phyloP scores from a whole-genome alignment of 2,113 vertebrate species.

The Cynocephalus volans region DNA sequence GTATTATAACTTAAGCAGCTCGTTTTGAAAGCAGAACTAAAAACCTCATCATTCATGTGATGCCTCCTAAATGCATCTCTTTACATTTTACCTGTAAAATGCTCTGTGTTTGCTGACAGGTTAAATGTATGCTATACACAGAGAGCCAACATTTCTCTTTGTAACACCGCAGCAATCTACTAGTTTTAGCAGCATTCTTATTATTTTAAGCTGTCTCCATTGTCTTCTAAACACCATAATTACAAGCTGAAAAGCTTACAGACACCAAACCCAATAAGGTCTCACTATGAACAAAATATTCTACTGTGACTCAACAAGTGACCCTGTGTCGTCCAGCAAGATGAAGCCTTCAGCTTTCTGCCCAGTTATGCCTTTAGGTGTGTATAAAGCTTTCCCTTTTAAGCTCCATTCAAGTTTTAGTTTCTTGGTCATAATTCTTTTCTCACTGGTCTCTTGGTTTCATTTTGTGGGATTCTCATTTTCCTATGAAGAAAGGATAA shows the following conservation, averaged over 20 bases:
- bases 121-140: conserved; percentile 86
- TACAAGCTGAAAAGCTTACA: conserved; percentile 87
- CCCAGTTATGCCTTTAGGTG: conserved; percentile 34
- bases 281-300: conserved; percentile 85
- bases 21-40: conserved; percentile 82
- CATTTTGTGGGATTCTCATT: neutral
- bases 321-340: conserved; percentile 64
- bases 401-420: neutral
- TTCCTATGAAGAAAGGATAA: conserved; percentile 7
- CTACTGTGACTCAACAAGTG: conserved; percentile 83
- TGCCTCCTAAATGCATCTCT: conserved; percentile 83
- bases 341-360: conserved; percentile 67
- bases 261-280: conserved; percentile 84
- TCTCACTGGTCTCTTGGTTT: conserved; percentile 57
- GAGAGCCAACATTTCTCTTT: conserved; percentile 85
- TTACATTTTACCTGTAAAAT: conserved; percentile 87
- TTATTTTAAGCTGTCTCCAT: conserved; percentile 88
- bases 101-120: conserved; percentile 87
- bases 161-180: conserved; percentile 75
- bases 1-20: conserved; percentile 85
- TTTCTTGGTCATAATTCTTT: conserved; percentile 59
- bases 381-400: neutral
- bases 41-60: conserved; percentile 81
- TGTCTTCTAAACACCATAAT: conserved; percentile 89
- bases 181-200: conserved; percentile 86